Base-by-base conservation (phyloP, 1,140 invertebrate genomes). In the Zeugodacus cucurbitae region DNA sequence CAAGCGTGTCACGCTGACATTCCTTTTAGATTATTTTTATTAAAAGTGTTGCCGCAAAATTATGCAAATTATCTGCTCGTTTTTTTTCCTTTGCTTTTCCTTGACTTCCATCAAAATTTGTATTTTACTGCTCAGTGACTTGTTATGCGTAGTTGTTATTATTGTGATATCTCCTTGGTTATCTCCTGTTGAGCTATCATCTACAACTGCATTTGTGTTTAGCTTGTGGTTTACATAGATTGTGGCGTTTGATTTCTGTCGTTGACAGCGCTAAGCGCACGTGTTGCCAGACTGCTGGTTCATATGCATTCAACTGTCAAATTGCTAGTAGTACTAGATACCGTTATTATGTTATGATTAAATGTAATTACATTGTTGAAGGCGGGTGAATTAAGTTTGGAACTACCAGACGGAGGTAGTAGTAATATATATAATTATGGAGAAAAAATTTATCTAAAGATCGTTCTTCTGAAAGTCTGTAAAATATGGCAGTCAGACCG, bases 51-150 rank as follows among this genome's bases (percentile, higher is more conserved):
- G 41, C 41, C 26, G 67, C 29, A 82, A 82, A 54, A 48, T 82
- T 82, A 82, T 82, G 74, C 74, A 82, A 82, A 82, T 82, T 48
- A 82, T 82, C 8, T 67, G 10, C 22, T 11, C 8, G 3, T 34
- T 34, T 70, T 70, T 78, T 48, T 82, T 26, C 26, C 48, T n/a
- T 48, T 44, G 74, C 48, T 20, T 54, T 54, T 54, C 48, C 48
- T n/a, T 48, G 74, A 82, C 34, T 44, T 82, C 74, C 26, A 82
- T 48, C 74, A 82, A 82, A 82, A 82, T 82, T 82, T 26, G n/a
- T 48, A 78, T 82, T 82, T 82, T 29, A 11, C 41, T 82, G 41
- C 26, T 48, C n/a, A 48, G 41, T 82, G 74, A 82, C 20, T 82
- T 82, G 74, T 26, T 54, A 48, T 29, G 74, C 34, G 7, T n/a